These are phyloP conservation scores for Melanotaenia boesemani DNA, from an alignment of 2,797 vertebrate genomes.

Conservation along the genomic window DNA sequence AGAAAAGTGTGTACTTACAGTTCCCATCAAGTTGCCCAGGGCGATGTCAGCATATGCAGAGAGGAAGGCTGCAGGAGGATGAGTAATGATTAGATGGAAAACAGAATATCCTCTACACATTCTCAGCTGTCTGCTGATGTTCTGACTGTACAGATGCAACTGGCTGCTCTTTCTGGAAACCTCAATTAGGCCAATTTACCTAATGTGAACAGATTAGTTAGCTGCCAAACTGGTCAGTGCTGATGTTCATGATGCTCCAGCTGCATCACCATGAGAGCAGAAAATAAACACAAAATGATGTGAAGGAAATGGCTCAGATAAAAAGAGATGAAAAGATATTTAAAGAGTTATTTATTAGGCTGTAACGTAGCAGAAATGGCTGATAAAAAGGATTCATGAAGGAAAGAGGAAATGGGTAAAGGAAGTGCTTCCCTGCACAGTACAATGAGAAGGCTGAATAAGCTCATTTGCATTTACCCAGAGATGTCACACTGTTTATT, in stretches of 20 bases:
- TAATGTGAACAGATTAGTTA: slow-evolving; percentile 31
- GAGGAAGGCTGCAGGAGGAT: slow-evolving; percentile 72
- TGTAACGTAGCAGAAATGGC: neutral
- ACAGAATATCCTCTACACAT: slow-evolving; percentile 1
- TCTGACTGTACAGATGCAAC: neutral
- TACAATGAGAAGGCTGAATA: neutral
- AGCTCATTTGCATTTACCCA: neutral
- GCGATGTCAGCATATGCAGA: slow-evolving; percentile 81
- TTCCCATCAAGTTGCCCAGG: slow-evolving; percentile 79
- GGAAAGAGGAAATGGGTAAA: neutral
- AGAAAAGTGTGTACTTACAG: slow-evolving; percentile 65
- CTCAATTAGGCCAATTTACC: slow-evolving; percentile 23
- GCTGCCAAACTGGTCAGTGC: slow-evolving; percentile 24
- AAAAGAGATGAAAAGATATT: neutral
- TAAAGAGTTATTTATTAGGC: neutral
- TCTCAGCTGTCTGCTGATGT: slow-evolving; percentile 11
- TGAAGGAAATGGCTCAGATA: neutral
- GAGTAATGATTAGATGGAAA: slow-evolving; percentile 25
- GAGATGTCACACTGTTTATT: neutral
- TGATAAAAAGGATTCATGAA: neutral
- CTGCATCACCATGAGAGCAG: neutral
- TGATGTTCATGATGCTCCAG: slow-evolving; percentile 5
- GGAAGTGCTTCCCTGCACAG: neutral
- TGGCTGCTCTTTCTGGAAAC: slow-evolving; percentile 13
- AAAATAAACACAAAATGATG: neutral